phyloP scores from a whole-genome alignment of 2,888 invertebrate genomes.

The Thereva unica region DNA sequence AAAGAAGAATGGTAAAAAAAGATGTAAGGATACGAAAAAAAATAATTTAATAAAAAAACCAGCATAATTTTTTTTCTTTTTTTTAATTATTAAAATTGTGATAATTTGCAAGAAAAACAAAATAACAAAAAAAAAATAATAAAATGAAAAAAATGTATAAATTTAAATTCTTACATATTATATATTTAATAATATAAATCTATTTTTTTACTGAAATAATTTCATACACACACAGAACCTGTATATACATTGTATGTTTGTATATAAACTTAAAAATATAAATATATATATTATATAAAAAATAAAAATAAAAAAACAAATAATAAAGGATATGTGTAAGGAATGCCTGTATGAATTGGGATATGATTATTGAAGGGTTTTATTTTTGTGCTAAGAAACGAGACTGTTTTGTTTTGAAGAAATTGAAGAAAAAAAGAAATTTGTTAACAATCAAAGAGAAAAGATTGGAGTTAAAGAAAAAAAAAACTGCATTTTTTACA shows the following conservation, averaged over 20 bases:
- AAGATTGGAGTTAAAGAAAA: too few relatives aligned
- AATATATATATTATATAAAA: too few relatives aligned
- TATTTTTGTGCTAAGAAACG: too few relatives aligned
- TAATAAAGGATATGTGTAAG: neutral
- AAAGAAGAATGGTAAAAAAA: neutral
- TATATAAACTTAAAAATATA: slow-evolving; percentile 7
- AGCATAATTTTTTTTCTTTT: slow-evolving; percentile 10
- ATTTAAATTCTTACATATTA: slow-evolving; percentile 26
- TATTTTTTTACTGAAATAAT: slow-evolving; percentile 34
- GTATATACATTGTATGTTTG: slow-evolving; percentile 28
- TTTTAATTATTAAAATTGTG: slow-evolving; percentile 32
- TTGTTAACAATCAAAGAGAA: too few relatives aligned
- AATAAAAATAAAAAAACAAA: neutral
- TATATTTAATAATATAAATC: slow-evolving; percentile 25
- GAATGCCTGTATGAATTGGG: too few relatives aligned
- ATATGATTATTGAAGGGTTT: too few relatives aligned
- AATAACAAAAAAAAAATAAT: neutral
- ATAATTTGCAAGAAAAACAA: slow-evolving; percentile 26
- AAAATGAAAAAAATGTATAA: neutral
- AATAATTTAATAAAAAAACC: neutral
- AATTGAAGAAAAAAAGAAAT: too few relatives aligned
- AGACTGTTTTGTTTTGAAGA: too few relatives aligned
- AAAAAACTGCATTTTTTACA: too few relatives aligned
- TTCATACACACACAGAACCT: slow-evolving; percentile 14
- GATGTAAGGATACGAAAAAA: slow-evolving; percentile 12